Base-by-base conservation (phyloP, 2,888 invertebrate species). In the Nycteola revayana region DNA sequence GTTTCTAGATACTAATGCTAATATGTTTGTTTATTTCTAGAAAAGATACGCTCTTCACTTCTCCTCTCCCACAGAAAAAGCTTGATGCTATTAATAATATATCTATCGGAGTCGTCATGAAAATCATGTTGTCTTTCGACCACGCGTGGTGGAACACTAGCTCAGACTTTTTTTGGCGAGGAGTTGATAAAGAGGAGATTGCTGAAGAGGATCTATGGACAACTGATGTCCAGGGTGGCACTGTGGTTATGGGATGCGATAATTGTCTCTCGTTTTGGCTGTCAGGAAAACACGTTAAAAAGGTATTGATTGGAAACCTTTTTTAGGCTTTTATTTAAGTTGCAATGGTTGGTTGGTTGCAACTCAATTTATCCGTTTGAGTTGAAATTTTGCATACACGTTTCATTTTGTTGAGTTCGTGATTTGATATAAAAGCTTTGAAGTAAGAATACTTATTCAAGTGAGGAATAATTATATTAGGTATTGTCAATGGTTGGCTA, bases 81-180 rank as follows among this genome's bases (percentile, higher is more conserved):
- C 4, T 21, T n/a, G n/a, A 71, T 14, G 85, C 89, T 0, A 92
- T 93, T 10, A 57, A 91, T 67, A 75, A 77, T 9, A 66, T 94
- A 25, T 89, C 91, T 0, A 91, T 93, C 49, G 94, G 94, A 0
- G 90, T 90, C 0, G 91, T 93, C 0, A 90, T 91, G 40, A 95
- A 95, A 77, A 90, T 95, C 10, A 90, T 91, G 28, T 53, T 95
- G 0, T 81, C 88, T 21, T 95, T 93, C 66, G 79, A 91, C 0
- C 62, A 82, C 4, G 76, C 83, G 1, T 94, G 94, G 92, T 94
- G 94, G 94, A 75, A 84, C 0, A 65, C 70, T 3, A 55, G 37
- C 1, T 36, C 35, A 0, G 55, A 36, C 0, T 59, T 63, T 14
- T 51, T 53, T 0, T 91, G 90, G 90, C 75, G 54, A 3, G 60